Evolutionary conservation across 2,888 invertebrate genomes (phyloP), one percentile per base, ranked within the genome.

Genomic region (Machimus atricapillus): DNA sequence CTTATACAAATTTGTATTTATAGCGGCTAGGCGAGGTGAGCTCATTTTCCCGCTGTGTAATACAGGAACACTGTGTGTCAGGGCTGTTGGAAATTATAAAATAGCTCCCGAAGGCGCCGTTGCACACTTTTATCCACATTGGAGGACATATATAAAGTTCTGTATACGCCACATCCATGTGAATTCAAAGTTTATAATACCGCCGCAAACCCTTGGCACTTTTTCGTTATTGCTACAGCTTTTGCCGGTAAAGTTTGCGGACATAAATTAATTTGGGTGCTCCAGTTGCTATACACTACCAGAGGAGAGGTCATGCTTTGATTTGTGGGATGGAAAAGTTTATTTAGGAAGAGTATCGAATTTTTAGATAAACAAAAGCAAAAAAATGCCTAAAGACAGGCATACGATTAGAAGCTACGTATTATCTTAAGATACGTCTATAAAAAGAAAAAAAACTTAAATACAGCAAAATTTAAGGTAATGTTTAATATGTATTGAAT

Each of bases 191-290:
- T 85, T 77, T 87, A 77, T 83, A 77, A 78, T 66, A 85, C 85
- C 85, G 77, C 23, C 78, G 52, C 87, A 73, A 87, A 43, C 78
- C 58, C 46, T 66, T 66, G 83, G 83, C 82, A 56, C 76, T 37
- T 86, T 86, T 88, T 85, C 87, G 78, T 56, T 88, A 86, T 85
- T 85, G 85, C 66, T 87, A 66, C 66, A 87, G 86, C 88, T 87
- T 83, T 88, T 88, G 77, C 86, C 88, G 86, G 87, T 85, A 79
- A 88, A 88, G 88, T 87, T 88, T 88, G 88, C 74, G 86, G 85
- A 88, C 88, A 88, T 88, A 88, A 88, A 88, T 88, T 88, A 87
- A 88, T 88, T 88, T 88, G 88, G 79, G 66, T 52, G 85, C 82
- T 85, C 76, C 81, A 81, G 86, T 86, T 52, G 85, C 85, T 73